A percentile compares a stretch with the other conserved stretches of the same genome.
These are phyloP conservation scores for Natrix natrix DNA, from an alignment of 2,797 vertebrate genomes.

Conservation along the genomic window DNA sequence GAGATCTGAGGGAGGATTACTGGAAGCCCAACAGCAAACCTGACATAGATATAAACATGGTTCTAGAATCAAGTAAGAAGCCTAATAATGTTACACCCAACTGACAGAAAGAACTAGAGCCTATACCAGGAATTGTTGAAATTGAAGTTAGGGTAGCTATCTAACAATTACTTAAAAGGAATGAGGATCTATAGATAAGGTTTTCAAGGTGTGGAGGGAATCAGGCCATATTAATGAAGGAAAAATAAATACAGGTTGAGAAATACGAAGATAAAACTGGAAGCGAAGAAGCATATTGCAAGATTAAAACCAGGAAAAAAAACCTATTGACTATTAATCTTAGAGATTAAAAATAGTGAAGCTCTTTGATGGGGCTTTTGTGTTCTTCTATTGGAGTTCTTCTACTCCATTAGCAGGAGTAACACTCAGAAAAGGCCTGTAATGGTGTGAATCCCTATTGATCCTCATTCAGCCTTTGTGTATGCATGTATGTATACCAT, in stretches of 20 bases:
- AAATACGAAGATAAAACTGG: background rate
- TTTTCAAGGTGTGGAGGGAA: background rate
- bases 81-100: background rate
- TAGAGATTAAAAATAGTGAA: background rate
- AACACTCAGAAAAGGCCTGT: background rate
- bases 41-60: background rate
- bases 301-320: background rate
- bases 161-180: background rate
- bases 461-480: background rate
- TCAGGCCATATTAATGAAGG: background rate
- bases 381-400: background rate
- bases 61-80: background rate
- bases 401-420: background rate
- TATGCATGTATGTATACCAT: background rate
- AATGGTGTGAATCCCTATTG: background rate
- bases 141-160: background rate
- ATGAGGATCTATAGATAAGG: background rate
- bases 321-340: background rate
- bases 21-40: background rate
- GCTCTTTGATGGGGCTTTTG: background rate
- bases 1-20: background rate
- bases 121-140: background rate
- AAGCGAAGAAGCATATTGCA: background rate
- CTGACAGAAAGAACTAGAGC: background rate
- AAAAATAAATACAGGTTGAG: background rate